phyloP scores from a whole-genome alignment of 2,113 vertebrate genomes.

The Misgurnus mizolepis region DNA sequence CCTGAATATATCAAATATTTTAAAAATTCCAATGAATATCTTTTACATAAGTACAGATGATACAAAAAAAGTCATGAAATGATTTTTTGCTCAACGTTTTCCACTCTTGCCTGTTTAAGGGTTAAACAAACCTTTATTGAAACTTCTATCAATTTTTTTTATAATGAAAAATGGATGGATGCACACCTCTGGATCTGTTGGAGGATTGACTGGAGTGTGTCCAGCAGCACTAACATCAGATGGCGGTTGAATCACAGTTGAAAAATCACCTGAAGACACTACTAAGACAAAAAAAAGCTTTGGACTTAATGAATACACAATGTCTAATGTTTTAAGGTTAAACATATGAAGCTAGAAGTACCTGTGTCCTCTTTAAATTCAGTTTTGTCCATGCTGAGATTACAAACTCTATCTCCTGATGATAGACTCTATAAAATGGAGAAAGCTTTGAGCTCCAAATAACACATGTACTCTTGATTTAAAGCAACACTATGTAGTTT shows the following conservation, averaged over 20 bases:
- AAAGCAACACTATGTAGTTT: too few species aligned
- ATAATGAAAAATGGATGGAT: background rate
- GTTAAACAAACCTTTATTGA: background rate
- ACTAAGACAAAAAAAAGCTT: background rate
- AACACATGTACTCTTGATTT: background rate
- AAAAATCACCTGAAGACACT: background rate
- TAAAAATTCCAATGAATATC: too few species aligned
- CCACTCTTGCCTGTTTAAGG: too few species aligned
- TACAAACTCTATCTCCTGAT: background rate
- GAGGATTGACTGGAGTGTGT: slow-evolving; percentile 14
- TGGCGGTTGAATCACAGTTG: background rate
- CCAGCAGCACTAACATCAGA: background rate
- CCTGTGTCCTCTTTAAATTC: slow-evolving; percentile 8
- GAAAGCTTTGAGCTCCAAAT: background rate
- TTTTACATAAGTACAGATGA: too few species aligned
- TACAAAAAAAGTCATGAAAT: too few species aligned
- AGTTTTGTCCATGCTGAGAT: background rate
- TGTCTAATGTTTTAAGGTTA: background rate
- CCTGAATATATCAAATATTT: too few species aligned
- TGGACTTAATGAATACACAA: background rate
- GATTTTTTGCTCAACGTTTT: too few species aligned
- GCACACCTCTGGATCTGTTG: slow-evolving; percentile 76
- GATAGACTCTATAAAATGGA: slow-evolving; percentile 10
- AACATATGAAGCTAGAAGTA: background rate
- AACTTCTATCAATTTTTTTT: background rate